These are phyloP conservation scores for Xestia c-nigrum DNA, from an alignment of 2,888 invertebrate genomes.

Conservation along the genomic window DNA sequence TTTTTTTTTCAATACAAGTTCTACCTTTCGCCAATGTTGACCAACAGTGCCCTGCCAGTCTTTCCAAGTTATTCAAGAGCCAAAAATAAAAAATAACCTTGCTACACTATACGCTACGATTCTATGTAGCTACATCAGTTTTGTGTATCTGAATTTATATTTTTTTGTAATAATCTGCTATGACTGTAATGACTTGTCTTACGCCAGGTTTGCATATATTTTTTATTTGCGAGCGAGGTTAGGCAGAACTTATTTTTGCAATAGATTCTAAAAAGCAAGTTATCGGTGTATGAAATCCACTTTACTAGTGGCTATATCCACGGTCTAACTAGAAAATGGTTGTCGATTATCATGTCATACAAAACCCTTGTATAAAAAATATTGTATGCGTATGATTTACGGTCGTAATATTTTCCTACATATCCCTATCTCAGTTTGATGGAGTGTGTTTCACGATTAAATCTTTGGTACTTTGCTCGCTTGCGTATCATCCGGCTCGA, in stretches of 20 bases:
- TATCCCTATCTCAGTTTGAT: constrained; percentile 40
- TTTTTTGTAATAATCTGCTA: background rate
- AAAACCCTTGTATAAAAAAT: constrained; percentile 37
- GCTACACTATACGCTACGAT: background rate
- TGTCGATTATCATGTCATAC: constrained; percentile 19
- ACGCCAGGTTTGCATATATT: background rate
- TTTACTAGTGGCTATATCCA: background rate
- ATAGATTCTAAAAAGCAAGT: background rate
- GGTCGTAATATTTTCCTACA: constrained; percentile 47
- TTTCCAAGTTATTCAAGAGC: background rate
- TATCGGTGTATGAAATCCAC: background rate
- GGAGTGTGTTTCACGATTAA: constrained; percentile 56
- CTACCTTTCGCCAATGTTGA: too few species aligned
- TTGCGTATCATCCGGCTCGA: constrained; percentile 26
- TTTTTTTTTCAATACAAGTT: background rate
- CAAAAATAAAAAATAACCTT: background rate
- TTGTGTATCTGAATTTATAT: background rate
- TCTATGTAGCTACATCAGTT: background rate
- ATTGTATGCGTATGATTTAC: constrained; percentile 47
- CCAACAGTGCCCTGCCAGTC: too few species aligned
- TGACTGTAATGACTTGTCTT: background rate
- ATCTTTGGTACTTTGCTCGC: constrained; percentile 51
- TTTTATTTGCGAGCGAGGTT: too few species aligned
- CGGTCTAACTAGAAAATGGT: constrained; percentile 5
- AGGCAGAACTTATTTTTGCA: background rate